Percentiles rank a stretch among this genome's conserved stretches.
These are phyloP conservation scores for Melanostoma mellinum DNA, from an alignment of 2,888 invertebrate genomes.

Conservation along the genomic window DNA sequence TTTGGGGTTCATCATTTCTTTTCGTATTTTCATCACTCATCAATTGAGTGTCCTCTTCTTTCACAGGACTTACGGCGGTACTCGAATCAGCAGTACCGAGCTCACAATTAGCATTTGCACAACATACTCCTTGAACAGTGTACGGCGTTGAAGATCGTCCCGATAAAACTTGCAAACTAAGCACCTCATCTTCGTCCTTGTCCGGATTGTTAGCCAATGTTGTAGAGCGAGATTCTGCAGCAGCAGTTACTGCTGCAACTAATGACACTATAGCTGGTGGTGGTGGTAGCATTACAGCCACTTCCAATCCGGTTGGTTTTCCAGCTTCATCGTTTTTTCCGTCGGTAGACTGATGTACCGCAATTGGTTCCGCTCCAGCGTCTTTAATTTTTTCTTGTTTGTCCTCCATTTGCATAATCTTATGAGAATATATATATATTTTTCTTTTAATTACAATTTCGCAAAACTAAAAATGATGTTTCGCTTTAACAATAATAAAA, in stretches of 20 bases:
- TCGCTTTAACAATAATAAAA: not conserved
- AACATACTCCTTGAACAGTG: conserved; percentile 77
- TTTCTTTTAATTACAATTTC: too few species aligned
- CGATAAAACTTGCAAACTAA: conserved; percentile 77
- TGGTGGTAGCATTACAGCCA: conserved; percentile 62
- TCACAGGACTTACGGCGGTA: conserved; percentile 76
- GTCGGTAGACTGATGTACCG: not conserved
- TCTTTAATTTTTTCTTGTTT: not conserved
- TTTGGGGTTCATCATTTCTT: not conserved
- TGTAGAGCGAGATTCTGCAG: conserved; percentile 19
- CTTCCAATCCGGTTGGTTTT: conserved; percentile 39
- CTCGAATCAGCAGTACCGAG: conserved; percentile 74
- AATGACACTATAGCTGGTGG: conserved; percentile 26
- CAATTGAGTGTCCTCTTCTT: conserved; percentile 62
- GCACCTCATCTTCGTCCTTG: conserved; percentile 76
- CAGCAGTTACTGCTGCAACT: conserved; percentile 4
- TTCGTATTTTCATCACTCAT: conserved; percentile 34
- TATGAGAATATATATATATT: too few species aligned
- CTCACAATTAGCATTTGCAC: conserved; percentile 77
- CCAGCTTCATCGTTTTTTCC: not conserved
- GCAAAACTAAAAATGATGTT: too few species aligned
- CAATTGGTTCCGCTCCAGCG: not conserved
- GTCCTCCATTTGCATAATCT: conserved; percentile 18
- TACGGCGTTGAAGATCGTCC: conserved; percentile 80
- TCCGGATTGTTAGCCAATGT: conserved; percentile 38